Evolutionary conservation across 2,113 vertebrate genomes (phyloP).

Genomic region (Alosa alosa): DNA sequence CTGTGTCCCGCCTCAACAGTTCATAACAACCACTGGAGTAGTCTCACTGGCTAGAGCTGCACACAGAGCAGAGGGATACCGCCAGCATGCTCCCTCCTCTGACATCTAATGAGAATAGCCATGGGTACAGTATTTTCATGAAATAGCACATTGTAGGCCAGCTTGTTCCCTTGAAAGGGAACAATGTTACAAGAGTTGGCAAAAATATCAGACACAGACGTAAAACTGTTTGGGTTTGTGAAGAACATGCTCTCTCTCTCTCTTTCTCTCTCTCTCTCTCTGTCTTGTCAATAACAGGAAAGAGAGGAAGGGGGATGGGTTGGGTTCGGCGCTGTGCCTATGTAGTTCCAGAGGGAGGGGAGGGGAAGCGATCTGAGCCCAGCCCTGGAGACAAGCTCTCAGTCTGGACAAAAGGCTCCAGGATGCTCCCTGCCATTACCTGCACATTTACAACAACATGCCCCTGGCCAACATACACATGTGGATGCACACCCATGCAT

Average conservation of each 20-base stretch:
- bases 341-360: slow-evolving; percentile 52
- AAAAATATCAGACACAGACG: not conserved
- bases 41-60: not conserved
- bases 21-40: not conserved
- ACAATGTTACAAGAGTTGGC: not conserved
- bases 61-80: not conserved
- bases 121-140: not conserved
- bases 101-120: not conserved
- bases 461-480: slow-evolving; percentile 12
- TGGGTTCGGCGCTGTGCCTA: slow-evolving; percentile 25
- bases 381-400: slow-evolving; percentile 60
- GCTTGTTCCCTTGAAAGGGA: not conserved
- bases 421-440: slow-evolving; percentile 46
- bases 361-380: slow-evolving; percentile 54
- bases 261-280: not conserved
- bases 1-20: not conserved
- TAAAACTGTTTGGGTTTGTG: slow-evolving; percentile 24
- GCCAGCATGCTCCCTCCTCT: not conserved
- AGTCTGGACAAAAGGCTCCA: slow-evolving; percentile 48
- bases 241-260: slow-evolving; percentile 7
- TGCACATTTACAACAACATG: not conserved
- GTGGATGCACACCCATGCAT: not conserved
- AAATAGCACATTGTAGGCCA: slow-evolving; percentile 35
- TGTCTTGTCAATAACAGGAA: slow-evolving; percentile 55
- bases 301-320: slow-evolving; percentile 50